A percentile compares a stretch with the other conserved stretches of the same genome.
These are phyloP conservation scores for Lasioglossum lativentre DNA, from an alignment of 2,888 invertebrate genomes.

Conservation along the genomic window DNA sequence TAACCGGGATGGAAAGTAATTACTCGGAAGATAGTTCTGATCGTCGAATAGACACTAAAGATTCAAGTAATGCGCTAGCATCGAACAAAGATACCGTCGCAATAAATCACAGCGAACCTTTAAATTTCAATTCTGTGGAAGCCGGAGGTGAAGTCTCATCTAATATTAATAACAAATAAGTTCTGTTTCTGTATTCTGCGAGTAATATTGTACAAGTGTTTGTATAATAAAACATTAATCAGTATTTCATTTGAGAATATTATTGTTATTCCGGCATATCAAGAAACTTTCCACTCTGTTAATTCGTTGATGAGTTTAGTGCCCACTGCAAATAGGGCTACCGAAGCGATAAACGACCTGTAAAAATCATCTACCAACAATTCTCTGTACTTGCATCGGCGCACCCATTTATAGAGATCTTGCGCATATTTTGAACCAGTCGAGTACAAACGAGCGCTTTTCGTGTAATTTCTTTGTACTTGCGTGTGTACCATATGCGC, in stretches of 20 bases:
- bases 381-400: conserved; percentile 4
- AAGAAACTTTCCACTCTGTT: conserved; percentile 23
- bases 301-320: conserved; percentile 44
- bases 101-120: conserved; percentile 23
- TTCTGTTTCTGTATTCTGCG: not conserved
- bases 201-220: conserved; percentile 10
- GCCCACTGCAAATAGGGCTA: conserved; percentile 42
- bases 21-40: not conserved
- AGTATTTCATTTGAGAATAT: not conserved
- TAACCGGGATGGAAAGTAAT: not conserved
- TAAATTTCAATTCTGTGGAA: not conserved
- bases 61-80: not conserved
- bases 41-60: not conserved
- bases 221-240: not conserved
- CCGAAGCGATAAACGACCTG: conserved; percentile 33
- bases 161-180: not conserved
- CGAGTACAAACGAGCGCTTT: conserved; percentile 15
- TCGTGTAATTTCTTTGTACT: conserved; percentile 23
- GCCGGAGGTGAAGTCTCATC: not conserved
- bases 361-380: conserved; percentile 32
- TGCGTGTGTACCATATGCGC: conserved; percentile 19
- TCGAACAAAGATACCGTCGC: conserved; percentile 3
- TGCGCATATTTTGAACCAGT: conserved; percentile 21
- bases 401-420: conserved; percentile 13
- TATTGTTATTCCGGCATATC: not conserved